These are phyloP conservation scores for Listronotus bonariensis DNA, from an alignment of 1,140 invertebrate species.

Conservation along the genomic window DNA sequence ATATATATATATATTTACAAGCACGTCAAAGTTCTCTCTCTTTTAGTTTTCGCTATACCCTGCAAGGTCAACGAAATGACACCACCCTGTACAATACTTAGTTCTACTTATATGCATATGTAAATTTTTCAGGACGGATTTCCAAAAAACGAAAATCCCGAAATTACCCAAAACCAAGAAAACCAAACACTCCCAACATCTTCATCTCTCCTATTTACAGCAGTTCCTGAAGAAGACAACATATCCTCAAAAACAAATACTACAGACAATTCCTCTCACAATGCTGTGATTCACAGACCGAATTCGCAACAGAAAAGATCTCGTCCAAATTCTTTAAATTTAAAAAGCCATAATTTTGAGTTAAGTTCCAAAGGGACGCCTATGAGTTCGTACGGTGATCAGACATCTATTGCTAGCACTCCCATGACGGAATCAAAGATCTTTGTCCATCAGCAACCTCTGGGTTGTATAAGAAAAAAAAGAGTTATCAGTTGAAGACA, in stretches of 20 bases:
- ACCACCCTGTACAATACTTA: too few species aligned
- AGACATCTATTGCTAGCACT: constrained; percentile 74
- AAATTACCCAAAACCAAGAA: constrained; percentile 12
- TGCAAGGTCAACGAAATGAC: too few species aligned
- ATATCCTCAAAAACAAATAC: constrained; percentile 53
- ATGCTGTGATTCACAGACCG: too few species aligned
- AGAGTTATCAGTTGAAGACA: neutral
- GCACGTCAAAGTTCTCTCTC: too few species aligned
- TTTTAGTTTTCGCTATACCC: too few species aligned
- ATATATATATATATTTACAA: too few species aligned
- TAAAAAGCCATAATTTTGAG: constrained; percentile 48
- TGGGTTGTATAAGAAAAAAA: neutral
- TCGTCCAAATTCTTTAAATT: constrained; percentile 56
- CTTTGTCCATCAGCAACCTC: constrained; percentile 55
- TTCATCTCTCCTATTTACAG: constrained; percentile 75
- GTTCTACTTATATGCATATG: too few species aligned
- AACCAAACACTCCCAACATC: constrained; percentile 56
- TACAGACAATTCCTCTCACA: constrained; percentile 8
- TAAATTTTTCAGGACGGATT: too few species aligned
- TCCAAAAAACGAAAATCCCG: too few species aligned
- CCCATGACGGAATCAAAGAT: constrained; percentile 70
- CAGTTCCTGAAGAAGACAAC: constrained; percentile 71
- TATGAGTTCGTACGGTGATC: constrained; percentile 60
- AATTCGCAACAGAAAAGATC: constrained; percentile 37
- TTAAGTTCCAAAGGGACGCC: constrained; percentile 16